Base-by-base conservation (phyloP, 2,797 vertebrate species). In the Lemur catta region DNA sequence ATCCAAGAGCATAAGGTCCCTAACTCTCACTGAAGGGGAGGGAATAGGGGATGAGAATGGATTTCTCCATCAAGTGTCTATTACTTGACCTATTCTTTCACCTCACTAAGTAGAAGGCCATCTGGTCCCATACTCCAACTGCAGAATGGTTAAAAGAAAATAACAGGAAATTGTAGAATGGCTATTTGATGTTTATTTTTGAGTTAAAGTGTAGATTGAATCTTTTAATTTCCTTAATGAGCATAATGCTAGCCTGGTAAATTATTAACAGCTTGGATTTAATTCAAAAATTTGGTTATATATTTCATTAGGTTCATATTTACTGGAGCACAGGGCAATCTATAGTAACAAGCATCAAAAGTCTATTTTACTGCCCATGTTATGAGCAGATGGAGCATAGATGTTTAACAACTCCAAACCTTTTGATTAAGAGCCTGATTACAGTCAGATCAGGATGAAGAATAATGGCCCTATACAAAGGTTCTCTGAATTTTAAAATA, bases 341-440 rank as follows among this genome's bases (percentile, higher is more conserved):
- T 96, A 95, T 35, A 95, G 63, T 76, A 93, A 48, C 35, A 89
- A 96, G n/a, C 33, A 94, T 96, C 74, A 80, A 80, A 95, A 92
- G 43, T 84, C 55, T 91, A 76, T 96, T 94, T 97, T 96, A 91
- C 61, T 76, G 69, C 46, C 57, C 69, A 79, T 91, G 75, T 96
- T 97, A 96, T 91, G 38, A 96, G 74, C 78, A 95, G 76, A 96
- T 90, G 92, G 81, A 95, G 10, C 74, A 95, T 89, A 94, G 86
- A 80, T 63, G 55, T 95, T 96, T 89, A 89, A 94, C 96, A 94
- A 76, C 2, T 33, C 41, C 93, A 95, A 94, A 84, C 14, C 18
- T 93, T 96, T 97, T 97, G 59, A 95, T 97, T 86, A 94, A 96
- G 50, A 94, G 33, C 26, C 69, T 86, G 82, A 94, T 91, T 95